Evolutionary conservation across 2,888 invertebrate genomes (phyloP), one percentile per base, ranked within the genome.

Genomic region (Tenodera sinensis): DNA sequence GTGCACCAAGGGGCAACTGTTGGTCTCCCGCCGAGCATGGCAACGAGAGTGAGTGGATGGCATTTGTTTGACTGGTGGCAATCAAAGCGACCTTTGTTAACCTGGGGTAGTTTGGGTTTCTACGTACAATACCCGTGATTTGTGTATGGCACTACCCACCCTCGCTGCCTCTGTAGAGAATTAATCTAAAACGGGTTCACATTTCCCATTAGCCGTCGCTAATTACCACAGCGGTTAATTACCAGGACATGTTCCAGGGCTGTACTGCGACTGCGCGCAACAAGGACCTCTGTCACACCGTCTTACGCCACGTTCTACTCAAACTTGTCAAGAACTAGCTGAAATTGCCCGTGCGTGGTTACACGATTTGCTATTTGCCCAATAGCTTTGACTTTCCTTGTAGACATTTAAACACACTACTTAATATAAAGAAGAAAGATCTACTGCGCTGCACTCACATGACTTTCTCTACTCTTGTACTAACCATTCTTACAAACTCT

Each of bases 201-300:
- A 91, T 92, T 91, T 92, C 92, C 92, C 91, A 92, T 92, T 91
- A 92, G 91, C 91, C 91, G 90, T 90, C 91, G 91, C 91, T 92
- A 92, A 92, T 92, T 92, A 91, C 92, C 86, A 84, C 71, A 90
- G 90, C 90, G 90, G 91, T 91, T 91, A 92, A 92, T 92, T 92
- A 92, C 91, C 34, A 71, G 71, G 86, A 86, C 86, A 86, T 86
- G 86, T 28, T 71, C 81, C 42, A 86, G 28, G 54, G 54, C 54
- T 42, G 54, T 20, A 8, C 3, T 20, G 54, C 20, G 0, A 20
- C 54, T 71, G 20, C 0, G 54, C 3, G 54, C 54, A 71, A 71
- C 20, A 71, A 6, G 1, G 54, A 71, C 20, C 3, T 71, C 20
- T 25, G 54, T 71, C 20, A 71, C 54, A 0, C 20, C 54, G 54